Base-by-base conservation (phyloP, 1,140 invertebrate genomes). In the Bombus haemorrhoidalis region DNA sequence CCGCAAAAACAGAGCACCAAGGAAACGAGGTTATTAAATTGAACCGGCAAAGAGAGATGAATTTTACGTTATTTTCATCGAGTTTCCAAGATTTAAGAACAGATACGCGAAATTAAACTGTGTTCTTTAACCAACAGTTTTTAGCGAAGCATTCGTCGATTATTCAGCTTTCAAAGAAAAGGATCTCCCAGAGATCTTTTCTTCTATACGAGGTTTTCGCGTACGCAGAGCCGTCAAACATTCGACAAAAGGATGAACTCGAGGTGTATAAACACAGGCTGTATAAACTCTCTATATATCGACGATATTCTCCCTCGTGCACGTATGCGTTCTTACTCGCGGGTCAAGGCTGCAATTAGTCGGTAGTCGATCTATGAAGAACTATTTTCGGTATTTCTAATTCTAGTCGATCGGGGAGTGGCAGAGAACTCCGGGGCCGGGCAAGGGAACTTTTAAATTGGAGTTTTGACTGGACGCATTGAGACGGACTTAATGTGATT, bases 401-500 rank as follows among this genome's bases (percentile, higher is more conserved):
- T 91, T 91, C 86, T 81, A 57, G 59, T 72, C 69, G 82, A 80
- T 64, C 47, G 75, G 77, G 53, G 59, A 37, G 68, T 34, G 69
- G 1, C 13, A 57, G 78, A 78, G 66, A 62, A 62, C 32, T 41
- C 59, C 68, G 77, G 47, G 72, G 34, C 22, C 47, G 72, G 83
- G 83, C 84, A 15, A 79, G 90, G 90, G 85, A 93, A 94, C 88
- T 94, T 95, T 94, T 94, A 93, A 93, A 94, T 94, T 94, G 90
- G 88, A 94, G 91, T 94, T 95, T 95, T 94, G 93, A 94, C 93
- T 92, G 92, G 91, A 92, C 90, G 89, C 93, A 93, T 92, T 91
- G 91, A 91, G 91, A 93, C 90, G 93, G 87, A 93, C 89, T 93
- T 94, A 94, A 94, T 93, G 90, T 92, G 91, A 95, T 94, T 94